Evolutionary conservation across 2,797 vertebrate genomes (phyloP).

Genomic region (Falco cherrug): DNA sequence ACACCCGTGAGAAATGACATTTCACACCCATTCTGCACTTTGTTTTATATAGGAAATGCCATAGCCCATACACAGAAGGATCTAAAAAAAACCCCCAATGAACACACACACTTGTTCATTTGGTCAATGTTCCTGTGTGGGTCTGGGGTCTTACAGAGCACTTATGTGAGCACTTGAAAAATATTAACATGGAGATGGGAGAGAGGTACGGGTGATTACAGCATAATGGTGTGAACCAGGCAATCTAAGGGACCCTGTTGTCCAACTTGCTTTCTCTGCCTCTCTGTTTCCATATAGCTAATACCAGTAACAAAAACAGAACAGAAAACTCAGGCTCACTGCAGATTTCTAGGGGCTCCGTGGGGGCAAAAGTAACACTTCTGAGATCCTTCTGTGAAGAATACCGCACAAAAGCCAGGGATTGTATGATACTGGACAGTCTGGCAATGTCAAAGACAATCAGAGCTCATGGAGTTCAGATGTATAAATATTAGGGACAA

Average conservation of each 20-base stretch:
- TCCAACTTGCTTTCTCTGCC: background rate
- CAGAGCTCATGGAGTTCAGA: background rate
- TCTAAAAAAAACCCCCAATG: background rate
- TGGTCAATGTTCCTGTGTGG: background rate
- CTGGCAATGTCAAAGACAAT: background rate
- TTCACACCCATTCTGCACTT: background rate
- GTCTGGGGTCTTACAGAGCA: background rate
- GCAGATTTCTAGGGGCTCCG: background rate
- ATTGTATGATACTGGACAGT: background rate
- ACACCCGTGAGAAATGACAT: background rate
- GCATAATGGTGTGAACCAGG: background rate
- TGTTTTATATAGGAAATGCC: background rate
- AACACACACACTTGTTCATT: accelerated
- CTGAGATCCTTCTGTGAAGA: background rate
- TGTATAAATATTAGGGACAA: background rate
- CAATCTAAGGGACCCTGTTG: accelerated
- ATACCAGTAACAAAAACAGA: background rate
- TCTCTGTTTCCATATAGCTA: background rate
- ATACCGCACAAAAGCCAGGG: background rate
- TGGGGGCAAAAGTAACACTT: background rate
- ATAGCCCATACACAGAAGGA: background rate
- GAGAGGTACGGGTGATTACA: background rate
- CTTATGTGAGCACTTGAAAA: background rate
- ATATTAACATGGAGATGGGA: background rate
- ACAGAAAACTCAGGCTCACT: background rate